Percentiles rank a stretch among this genome's conserved stretches.
These are phyloP conservation scores for Tangara arthus DNA, from an alignment of 2,797 vertebrate genomes.

Conservation along the genomic window DNA sequence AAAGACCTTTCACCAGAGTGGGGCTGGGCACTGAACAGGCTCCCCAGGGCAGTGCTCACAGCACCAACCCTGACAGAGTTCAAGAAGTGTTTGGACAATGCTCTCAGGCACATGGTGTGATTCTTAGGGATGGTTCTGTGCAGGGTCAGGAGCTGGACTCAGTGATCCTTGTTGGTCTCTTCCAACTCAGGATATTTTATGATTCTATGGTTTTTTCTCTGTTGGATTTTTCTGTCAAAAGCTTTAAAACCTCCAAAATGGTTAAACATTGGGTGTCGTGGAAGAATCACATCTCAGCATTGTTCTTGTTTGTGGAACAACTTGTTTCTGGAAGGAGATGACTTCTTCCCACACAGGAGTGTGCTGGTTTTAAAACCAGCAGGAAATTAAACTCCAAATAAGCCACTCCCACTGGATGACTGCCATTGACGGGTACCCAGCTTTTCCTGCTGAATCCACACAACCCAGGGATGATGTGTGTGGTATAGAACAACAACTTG, in stretches of 20 bases:
- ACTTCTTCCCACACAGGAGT: neutral
- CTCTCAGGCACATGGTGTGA: neutral
- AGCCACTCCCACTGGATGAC: neutral
- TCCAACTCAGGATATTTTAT: neutral
- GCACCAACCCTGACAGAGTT: neutral
- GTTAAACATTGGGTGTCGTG: neutral
- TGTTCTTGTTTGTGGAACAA: neutral
- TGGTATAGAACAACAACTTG: neutral
- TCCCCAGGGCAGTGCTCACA: neutral
- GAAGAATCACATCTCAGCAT: neutral
- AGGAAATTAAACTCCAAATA: neutral
- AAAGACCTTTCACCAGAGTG: neutral
- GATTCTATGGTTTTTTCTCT: neutral
- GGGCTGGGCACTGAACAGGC: accelerated
- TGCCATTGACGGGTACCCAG: too few relatives aligned
- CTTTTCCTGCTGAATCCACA: neutral
- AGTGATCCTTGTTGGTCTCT: neutral
- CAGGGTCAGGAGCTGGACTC: neutral
- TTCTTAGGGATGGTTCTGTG: neutral
- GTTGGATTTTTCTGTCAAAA: neutral
- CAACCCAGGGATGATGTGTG: neutral
- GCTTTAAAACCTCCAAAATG: neutral
- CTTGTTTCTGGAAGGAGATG: neutral
- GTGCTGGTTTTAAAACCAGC: neutral
- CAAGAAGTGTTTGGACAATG: accelerated